Base-by-base conservation (phyloP, 2,113 vertebrate genomes). In the Sminthopsis crassicaudata region DNA sequence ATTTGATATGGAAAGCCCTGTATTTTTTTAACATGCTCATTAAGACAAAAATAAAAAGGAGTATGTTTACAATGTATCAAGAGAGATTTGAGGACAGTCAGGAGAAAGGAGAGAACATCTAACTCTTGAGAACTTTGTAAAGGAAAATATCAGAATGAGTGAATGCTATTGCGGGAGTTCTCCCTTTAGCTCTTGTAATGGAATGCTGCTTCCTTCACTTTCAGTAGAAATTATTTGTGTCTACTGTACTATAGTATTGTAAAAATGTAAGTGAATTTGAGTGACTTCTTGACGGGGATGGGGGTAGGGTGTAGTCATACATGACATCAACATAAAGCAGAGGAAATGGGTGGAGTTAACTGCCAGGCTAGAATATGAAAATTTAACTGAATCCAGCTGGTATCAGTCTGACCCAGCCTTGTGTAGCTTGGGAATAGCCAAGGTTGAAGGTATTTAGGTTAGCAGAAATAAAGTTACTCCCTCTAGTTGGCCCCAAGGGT, bases 381-480 rank as follows among this genome's bases (percentile, higher is more conserved):
- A 84, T 84, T 84, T 84, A 84, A 84, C n/a, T 84, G 67, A 84
- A 22, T 84, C 67, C 67, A 84, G n/a, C n/a, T 84, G n/a, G 67
- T 84, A 84, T 84, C 67, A 42, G 60, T 84, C 67, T 84, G 30
- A 84, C 7, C 67, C 67, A 42, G 67, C n/a, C 67, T 76, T 76
- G 67, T 76, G 67, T 19, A 42, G 67, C 36, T 19, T 84, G 67
- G 67, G 67, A 42, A 19, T 23, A 42, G 19, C n/a, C 42, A 42
- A 6, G 6, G 36, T 84, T 84, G 67, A 84, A 84, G 67, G n/a
- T 84, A 84, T 22, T 42, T 84, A 23, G n/a, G 67, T 42, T 84
- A 84, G 67, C 19, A 84, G 67, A 84, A 84, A 84, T n/a, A n/a
- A 1, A 84, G 67, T n/a, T 84, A 42, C n/a, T 84, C 67, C 67